Conservation (phyloP, 2,113 vertebrate genomes). For the mouse (Mus musculus) region GRCm39 chr4:81173001-81173500, state of each 20-base stretch:
- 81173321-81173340: not conserved
- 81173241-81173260: too few relatives aligned
- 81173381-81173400: rapidly evolving
- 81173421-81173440: not conserved
- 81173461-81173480: not conserved
- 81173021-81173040: not conserved
- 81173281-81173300: not conserved
- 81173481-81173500: not conserved
- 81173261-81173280: not conserved
- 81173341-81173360: not conserved
- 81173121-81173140: not conserved
- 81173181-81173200: not conserved
- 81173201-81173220: not conserved
- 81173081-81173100: not conserved
- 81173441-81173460: not conserved
- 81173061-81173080: not conserved
- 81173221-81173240: too few relatives aligned
- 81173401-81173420: not conserved
- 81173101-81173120: not conserved
- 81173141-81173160: not conserved
- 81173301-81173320: not conserved
- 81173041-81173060: not conserved
- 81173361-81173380: not conserved
- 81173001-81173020: not conserved
- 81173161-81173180: not conserved